Percentiles rank a stretch among this genome's conserved stretches.
Evolutionary conservation across 1,140 invertebrate genomes (phyloP).

Genomic region (Achatina immaculata): DNA sequence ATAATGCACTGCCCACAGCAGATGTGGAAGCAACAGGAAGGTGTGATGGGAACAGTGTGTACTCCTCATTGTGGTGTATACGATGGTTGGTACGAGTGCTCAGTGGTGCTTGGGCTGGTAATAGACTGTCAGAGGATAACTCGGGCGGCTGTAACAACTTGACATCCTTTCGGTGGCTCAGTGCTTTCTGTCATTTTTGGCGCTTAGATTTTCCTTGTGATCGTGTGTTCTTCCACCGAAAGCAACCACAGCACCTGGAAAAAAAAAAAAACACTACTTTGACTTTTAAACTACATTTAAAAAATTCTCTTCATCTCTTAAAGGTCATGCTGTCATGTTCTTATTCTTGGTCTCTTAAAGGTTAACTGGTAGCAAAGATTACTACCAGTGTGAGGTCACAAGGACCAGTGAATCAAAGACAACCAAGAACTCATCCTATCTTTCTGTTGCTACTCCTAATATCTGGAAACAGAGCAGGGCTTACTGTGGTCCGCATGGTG

Average conservation of each 20-base stretch:
- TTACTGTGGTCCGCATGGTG: no score
- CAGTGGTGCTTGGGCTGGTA: background rate
- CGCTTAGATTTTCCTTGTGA: conserved; percentile 54
- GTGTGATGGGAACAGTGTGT: background rate
- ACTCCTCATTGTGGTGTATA: background rate
- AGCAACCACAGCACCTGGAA: conserved; percentile 63
- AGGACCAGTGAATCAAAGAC: no score
- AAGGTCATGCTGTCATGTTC: background rate
- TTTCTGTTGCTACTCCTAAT: no score
- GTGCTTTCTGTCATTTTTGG: conserved; percentile 59
- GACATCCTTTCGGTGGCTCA: conserved; percentile 56
- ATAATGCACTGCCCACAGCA: background rate
- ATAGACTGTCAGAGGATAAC: conserved; percentile 30
- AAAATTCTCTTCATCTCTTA: background rate
- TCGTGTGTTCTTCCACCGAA: conserved; percentile 46
- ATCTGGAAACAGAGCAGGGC: no score
- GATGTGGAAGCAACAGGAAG: conserved; percentile 13
- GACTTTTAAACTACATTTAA: background rate
- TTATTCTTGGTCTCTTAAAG: background rate
- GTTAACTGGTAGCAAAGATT: background rate
- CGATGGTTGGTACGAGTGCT: background rate
- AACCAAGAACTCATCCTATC: no score
- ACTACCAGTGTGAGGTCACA: no score
- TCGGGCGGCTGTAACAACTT: conserved; percentile 51
- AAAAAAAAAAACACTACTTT: conserved; percentile 41